phyloP scores from a whole-genome alignment of 2,797 vertebrate genomes.

The Centropyge bicolor region DNA sequence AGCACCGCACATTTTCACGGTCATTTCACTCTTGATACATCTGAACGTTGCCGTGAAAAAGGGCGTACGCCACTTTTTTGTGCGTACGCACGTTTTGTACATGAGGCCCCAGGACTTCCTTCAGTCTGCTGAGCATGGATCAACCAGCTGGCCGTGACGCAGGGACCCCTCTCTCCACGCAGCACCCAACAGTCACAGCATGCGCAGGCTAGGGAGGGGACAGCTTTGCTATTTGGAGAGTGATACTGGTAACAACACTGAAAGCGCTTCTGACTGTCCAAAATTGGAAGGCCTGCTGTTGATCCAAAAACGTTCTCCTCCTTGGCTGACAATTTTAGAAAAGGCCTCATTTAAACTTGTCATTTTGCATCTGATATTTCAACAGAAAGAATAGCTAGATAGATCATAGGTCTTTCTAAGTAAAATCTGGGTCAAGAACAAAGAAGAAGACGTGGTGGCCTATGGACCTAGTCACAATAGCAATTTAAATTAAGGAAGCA shows the following conservation, averaged over 20 bases:
- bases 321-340: background rate
- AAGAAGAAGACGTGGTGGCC: background rate
- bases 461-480: background rate
- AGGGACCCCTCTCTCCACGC: background rate
- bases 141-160: conserved; percentile 47
- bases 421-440: background rate
- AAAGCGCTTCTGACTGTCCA: background rate
- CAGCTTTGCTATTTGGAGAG: background rate
- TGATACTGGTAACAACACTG: background rate
- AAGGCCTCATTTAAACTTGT: background rate
- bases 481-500: background rate
- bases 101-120: no score
- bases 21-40: no score
- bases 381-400: background rate
- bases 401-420: background rate
- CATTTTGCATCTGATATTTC: background rate
- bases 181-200: background rate
- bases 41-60: no score
- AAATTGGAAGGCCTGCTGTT: background rate
- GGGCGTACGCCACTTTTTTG: no score
- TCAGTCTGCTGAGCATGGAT: conserved; percentile 41
- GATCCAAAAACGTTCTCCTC: conserved; percentile 4
- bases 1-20: no score
- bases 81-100: no score
- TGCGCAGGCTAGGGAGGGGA: background rate